Conservation (phyloP, 2,888 invertebrate species). For the Parasteatoda lunata region DNA sequence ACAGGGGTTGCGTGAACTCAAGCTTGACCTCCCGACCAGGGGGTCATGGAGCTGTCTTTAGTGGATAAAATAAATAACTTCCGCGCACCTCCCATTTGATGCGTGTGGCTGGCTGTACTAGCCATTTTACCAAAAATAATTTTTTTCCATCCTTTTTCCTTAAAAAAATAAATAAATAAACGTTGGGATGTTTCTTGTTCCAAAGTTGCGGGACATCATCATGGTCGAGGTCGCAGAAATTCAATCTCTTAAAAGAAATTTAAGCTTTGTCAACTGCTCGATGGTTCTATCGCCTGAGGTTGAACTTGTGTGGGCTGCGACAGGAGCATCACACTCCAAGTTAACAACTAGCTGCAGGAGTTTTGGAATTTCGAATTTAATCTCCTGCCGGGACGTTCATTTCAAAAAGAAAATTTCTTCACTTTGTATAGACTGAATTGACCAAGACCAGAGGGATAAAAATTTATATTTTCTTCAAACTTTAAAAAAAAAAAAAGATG, state of each 20-base stretch:
- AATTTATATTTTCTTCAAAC: no score
- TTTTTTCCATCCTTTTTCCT: not conserved
- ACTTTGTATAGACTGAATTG: not conserved
- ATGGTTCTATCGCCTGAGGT: constrained; percentile 45
- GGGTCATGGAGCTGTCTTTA: constrained; percentile 30
- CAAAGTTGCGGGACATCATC: not conserved
- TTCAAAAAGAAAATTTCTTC: not conserved
- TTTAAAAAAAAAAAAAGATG: no score
- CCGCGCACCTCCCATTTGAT: constrained; percentile 7
- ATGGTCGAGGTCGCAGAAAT: not conserved
- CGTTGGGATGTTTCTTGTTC: constrained; percentile 21
- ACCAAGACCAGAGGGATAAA: not conserved
- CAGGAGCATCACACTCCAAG: constrained; percentile 32
- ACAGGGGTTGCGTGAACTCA: not conserved
- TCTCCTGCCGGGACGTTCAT: not conserved
- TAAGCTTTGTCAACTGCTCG: constrained; percentile 42
- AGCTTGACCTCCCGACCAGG: constrained; percentile 37
- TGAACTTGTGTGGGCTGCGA: constrained; percentile 39
- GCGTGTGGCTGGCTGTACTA: not conserved
- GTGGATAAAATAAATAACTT: constrained; percentile 55
- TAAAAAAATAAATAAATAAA: no score
- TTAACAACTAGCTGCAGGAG: constrained; percentile 15
- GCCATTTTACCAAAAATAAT: not conserved
- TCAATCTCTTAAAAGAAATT: constrained; percentile 32
- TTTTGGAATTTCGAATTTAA: constrained; percentile 35